Conservation (phyloP, 1,140 invertebrate genomes). For the Macrobrachium rosenbergii region DNA sequence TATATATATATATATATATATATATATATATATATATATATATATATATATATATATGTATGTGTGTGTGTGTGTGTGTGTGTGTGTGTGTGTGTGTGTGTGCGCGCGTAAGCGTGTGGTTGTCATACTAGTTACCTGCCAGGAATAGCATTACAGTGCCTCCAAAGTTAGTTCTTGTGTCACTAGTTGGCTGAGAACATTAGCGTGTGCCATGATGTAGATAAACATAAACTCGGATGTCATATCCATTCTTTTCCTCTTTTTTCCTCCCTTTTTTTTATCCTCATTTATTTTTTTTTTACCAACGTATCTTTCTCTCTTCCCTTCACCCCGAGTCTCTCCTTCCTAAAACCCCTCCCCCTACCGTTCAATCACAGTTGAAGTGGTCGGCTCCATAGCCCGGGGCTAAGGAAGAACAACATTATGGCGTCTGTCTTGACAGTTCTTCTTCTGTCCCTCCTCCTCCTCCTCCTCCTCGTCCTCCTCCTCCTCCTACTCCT, state of each 20-base stretch:
- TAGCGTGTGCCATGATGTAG: too few species aligned
- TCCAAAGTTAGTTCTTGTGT: too few species aligned
- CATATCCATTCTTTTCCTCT: not conserved
- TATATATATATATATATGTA: not conserved
- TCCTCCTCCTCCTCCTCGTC: not conserved
- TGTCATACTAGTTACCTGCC: not conserved
- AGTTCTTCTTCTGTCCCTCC: not conserved
- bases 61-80: not conserved
- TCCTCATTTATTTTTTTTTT: not conserved
- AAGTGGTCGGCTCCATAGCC: too few species aligned
- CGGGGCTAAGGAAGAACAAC: too few species aligned
- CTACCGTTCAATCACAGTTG: not conserved
- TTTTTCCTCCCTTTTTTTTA: not conserved
- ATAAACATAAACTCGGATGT: not conserved
- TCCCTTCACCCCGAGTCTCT: not conserved
- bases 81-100: conserved; percentile 6
- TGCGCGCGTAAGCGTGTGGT: conserved; percentile 10
- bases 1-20: too few species aligned
- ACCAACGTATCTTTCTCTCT: not conserved
- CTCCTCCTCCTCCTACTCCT: not conserved
- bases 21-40: too few species aligned
- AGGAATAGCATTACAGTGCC: too few species aligned
- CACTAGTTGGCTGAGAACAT: too few species aligned
- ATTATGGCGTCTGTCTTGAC: not conserved
- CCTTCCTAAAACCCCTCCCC: not conserved